Percentiles rank a stretch among this genome's conserved stretches.
Conservation (phyloP, 2,113 vertebrate species). For the Bettongia penicillata region DNA sequence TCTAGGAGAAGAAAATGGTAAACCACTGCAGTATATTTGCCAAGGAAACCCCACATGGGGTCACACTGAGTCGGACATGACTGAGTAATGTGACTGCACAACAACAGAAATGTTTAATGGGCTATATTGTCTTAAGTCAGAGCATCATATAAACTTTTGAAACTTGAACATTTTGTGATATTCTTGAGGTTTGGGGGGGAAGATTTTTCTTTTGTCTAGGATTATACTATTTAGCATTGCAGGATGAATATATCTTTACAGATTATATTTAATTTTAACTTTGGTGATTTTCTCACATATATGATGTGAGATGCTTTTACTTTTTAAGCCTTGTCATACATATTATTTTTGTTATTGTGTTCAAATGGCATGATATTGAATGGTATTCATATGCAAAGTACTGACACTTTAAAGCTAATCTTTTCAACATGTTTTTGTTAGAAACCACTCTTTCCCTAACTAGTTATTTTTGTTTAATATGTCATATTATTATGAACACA, state of each 20-base stretch:
- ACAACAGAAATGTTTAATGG: not conserved
- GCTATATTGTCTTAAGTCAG: not conserved
- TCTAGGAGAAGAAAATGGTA: not conserved
- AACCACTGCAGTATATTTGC: not conserved
- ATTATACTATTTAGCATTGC: conserved; percentile 33
- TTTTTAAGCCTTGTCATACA: not conserved
- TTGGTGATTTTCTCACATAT: not conserved
- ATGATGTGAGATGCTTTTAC: not conserved
- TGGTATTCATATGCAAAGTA: not conserved
- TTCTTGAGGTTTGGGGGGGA: conserved; percentile 8
- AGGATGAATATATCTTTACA: conserved; percentile 4
- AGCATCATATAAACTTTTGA: conserved; percentile 15
- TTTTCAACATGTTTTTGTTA: conserved; percentile 33
- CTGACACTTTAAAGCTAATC: conserved; percentile 26
- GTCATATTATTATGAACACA: not conserved
- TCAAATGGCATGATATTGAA: not conserved
- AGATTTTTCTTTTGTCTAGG: conserved; percentile 18
- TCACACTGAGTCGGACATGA: not conserved
- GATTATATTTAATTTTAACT: not conserved
- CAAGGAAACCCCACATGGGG: not conserved
- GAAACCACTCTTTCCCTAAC: not conserved
- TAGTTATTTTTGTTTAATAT: not conserved
- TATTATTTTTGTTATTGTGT: conserved; percentile 30
- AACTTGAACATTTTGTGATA: conserved; percentile 15
- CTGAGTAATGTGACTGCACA: not conserved